Evolutionary conservation across 2,797 vertebrate species (phyloP).

Genomic region (Emys orbicularis): DNA sequence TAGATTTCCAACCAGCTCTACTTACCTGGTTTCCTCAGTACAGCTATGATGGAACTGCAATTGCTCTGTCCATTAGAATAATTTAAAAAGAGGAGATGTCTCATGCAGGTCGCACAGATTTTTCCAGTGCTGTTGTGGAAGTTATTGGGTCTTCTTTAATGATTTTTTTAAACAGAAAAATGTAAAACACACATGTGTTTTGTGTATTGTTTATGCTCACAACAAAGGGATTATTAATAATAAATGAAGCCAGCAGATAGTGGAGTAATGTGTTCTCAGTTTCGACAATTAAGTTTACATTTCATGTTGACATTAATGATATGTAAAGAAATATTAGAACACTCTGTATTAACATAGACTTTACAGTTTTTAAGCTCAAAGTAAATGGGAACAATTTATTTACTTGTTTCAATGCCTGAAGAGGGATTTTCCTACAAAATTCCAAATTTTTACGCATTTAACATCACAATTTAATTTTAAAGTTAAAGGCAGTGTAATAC

Average conservation of each 20-base stretch:
- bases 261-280: not conserved
- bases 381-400: not conserved
- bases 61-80: not conserved
- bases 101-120: not conserved
- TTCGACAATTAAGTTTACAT: not conserved
- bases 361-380: not conserved
- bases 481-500: slow-evolving; percentile 13
- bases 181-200: not conserved
- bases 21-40: not conserved
- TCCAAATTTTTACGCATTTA: not conserved
- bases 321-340: not conserved
- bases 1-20: not conserved
- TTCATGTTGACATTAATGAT: not conserved
- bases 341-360: not conserved
- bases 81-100: not conserved
- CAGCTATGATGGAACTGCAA: not conserved
- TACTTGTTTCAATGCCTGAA: not conserved
- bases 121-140: not conserved
- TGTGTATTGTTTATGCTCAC: not conserved
- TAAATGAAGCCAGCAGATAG: not conserved
- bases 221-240: not conserved
- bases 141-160: not conserved
- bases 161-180: not conserved
- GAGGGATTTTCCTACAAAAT: not conserved
- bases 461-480: not conserved